phyloP scores from a whole-genome alignment of 2,888 invertebrate species.

The Dolichomitus sp. region DNA sequence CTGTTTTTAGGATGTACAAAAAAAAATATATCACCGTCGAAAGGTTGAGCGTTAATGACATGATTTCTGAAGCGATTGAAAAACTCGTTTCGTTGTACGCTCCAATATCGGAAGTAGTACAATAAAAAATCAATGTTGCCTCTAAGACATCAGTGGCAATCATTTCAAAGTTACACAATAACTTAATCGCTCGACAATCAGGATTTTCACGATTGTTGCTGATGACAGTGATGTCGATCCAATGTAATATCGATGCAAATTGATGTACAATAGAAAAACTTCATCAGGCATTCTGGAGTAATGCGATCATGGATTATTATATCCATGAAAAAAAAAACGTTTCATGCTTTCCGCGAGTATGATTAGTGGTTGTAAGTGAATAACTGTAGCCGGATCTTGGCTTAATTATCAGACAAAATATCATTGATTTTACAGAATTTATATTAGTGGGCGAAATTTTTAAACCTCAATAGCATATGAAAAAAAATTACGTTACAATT shows the following conservation, averaged over 20 bases:
- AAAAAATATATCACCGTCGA: neutral
- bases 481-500: neutral
- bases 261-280: constrained; percentile 10
- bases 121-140: neutral
- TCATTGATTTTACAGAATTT: constrained; percentile 24
- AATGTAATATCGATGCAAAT: constrained; percentile 58
- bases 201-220: constrained; percentile 42
- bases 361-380: constrained; percentile 58
- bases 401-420: constrained; percentile 7
- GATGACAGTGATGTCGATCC: constrained; percentile 49
- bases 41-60: neutral
- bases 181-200: constrained; percentile 42
- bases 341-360: constrained; percentile 41
- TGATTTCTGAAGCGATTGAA: neutral
- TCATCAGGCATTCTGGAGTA: constrained; percentile 16
- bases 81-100: constrained; percentile 21
- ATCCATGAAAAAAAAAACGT: constrained; percentile 39
- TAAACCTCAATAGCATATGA: neutral
- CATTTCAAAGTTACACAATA: constrained; percentile 33
- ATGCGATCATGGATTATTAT: constrained; percentile 35
- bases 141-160: constrained; percentile 4
- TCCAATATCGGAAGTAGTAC: constrained; percentile 16
- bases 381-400: neutral
- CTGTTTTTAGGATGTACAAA: neutral
- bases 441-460: neutral